A percentile compares a stretch with the other conserved stretches of the same genome.
phyloP scores from a whole-genome alignment of 2,797 vertebrate genomes.

The Tokudaia tokunoshimensis region DNA sequence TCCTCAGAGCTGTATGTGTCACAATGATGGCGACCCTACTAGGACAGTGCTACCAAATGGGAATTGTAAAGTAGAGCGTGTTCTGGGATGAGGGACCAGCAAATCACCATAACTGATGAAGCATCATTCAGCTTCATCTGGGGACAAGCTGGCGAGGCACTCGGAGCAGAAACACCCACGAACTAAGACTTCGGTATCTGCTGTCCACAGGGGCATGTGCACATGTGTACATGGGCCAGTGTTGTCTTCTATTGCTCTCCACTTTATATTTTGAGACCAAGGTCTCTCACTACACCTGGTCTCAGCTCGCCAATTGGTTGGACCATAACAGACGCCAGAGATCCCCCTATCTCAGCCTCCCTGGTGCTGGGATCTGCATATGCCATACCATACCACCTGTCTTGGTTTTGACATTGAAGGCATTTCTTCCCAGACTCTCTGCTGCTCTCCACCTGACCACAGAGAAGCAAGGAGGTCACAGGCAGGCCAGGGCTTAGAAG shows the following conservation, averaged over 20 bases:
- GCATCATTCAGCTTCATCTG: no score
- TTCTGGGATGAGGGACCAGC: neutral
- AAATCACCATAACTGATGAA: neutral
- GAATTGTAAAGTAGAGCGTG: neutral
- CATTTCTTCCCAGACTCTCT: neutral
- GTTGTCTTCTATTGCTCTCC: neutral
- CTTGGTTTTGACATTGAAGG: neutral
- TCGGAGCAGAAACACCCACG: neutral
- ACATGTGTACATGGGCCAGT: neutral
- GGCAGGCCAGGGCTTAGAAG: neutral
- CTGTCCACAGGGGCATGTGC: neutral
- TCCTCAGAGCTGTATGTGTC: no score
- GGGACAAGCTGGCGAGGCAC: neutral
- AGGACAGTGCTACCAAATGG: neutral
- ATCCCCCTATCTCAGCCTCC: neutral
- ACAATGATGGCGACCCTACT: rapidly evolving
- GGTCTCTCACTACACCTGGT: neutral
- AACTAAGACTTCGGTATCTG: neutral
- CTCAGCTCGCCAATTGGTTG: neutral
- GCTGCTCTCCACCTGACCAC: neutral
- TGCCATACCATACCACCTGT: neutral
- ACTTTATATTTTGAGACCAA: neutral
- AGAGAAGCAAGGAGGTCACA: neutral
- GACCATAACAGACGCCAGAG: neutral
- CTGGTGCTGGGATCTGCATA: neutral